Evolutionary conservation across 2,113 vertebrate species (phyloP).

Genomic region (Cygnus atratus): DNA sequence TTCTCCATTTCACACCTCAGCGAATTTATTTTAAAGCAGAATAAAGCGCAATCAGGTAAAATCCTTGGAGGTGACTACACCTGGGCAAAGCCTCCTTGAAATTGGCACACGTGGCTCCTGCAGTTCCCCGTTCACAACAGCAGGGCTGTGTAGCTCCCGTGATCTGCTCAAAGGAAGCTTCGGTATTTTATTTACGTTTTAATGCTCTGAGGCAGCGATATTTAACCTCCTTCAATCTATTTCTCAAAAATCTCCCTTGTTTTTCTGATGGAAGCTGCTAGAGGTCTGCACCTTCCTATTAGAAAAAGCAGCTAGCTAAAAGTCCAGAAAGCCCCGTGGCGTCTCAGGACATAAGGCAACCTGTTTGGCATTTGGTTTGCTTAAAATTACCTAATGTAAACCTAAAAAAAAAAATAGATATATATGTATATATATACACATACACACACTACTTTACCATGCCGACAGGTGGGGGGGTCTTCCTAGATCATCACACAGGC

Average conservation of each 20-base stretch:
- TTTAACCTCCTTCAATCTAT: not conserved
- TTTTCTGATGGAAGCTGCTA: not conserved
- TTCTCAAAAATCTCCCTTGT: not conserved
- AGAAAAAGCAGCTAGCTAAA: not conserved
- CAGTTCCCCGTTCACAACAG: no score
- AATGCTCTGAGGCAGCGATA: not conserved
- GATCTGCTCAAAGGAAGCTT: no score
- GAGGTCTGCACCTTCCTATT: not conserved
- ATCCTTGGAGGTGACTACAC: accelerated
- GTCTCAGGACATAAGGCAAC: not conserved
- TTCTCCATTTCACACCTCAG: not conserved
- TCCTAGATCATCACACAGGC: accelerated
- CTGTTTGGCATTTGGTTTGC: not conserved
- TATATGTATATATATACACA: not conserved
- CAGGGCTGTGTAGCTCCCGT: no score
- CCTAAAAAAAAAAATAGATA: not conserved
- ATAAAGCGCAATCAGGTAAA: not conserved
- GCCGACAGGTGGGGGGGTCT: not conserved
- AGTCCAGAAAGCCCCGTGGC: not conserved
- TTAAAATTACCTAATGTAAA: not conserved
- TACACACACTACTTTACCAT: not conserved
- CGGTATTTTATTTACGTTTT: no score
- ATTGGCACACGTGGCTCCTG: not conserved
- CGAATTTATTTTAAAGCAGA: accelerated
- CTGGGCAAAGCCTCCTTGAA: no score